Percentiles rank a stretch among this genome's conserved stretches.
Conservation (phyloP, 2,888 invertebrate species). For the Lasioglossum pauxillum region DNA sequence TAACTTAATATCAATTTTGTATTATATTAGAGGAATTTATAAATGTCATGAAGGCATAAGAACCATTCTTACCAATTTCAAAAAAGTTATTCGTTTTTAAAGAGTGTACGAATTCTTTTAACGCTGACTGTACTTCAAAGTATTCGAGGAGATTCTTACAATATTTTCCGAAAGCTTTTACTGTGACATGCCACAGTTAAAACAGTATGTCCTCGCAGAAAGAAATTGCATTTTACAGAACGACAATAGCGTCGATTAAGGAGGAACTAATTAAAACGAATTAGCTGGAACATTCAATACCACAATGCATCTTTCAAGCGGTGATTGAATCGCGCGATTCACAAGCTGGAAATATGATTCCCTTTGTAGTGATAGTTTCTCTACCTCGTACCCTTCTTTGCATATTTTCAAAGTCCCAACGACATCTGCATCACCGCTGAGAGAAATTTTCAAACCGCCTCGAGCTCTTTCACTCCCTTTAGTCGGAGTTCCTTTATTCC, state of each 20-base stretch:
- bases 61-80: background rate
- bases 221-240: background rate
- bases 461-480: conserved; percentile 24
- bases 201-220: background rate
- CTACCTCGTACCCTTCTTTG: conserved; percentile 7
- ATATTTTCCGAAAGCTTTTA: background rate
- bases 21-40: background rate
- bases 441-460: conserved; percentile 50
- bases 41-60: background rate
- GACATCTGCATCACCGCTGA: conserved; percentile 54
- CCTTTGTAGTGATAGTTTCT: conserved; percentile 35
- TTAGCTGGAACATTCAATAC: conserved; percentile 10
- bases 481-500: conserved; percentile 60
- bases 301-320: conserved; percentile 14
- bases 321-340: conserved; percentile 21
- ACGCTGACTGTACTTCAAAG: background rate
- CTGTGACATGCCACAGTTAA: background rate
- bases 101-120: background rate
- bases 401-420: conserved; percentile 47
- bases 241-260: background rate
- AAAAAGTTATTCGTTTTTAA: background rate
- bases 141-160: background rate
- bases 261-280: conserved; percentile 27
- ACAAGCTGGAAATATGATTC: conserved; percentile 30
- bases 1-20: background rate